These are phyloP conservation scores for Eudemis profundana DNA, from an alignment of 2,888 invertebrate species.

Conservation along the genomic window DNA sequence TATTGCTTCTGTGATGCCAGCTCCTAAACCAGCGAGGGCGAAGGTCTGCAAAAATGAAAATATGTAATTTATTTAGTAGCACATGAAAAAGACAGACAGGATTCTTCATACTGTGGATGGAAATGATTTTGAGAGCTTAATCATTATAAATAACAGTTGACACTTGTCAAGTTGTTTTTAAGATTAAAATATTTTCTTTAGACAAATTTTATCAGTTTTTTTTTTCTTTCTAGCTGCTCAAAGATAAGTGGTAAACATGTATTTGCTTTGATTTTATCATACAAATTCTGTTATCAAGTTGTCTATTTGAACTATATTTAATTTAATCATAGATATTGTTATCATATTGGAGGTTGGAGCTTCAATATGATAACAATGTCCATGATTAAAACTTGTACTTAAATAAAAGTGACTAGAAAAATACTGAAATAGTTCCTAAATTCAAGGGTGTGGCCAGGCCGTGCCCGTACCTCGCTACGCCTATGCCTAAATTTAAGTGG, in stretches of 20 bases:
- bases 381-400: no score
- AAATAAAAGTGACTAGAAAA: no score
- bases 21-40: slow-evolving; percentile 93
- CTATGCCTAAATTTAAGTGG: no score
- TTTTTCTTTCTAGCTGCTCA: not conserved
- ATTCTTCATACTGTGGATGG: no score
- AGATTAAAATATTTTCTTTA: not conserved
- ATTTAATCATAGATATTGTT: not conserved
- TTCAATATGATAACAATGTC: no score
- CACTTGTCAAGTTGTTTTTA: not conserved
- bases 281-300: not conserved
- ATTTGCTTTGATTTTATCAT: slow-evolving; percentile 25
- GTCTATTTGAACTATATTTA: slow-evolving; percentile 16
- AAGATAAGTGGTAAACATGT: slow-evolving; percentile 4
- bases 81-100: not conserved
- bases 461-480: no score
- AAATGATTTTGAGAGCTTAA: no score
- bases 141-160: no score
- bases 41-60: slow-evolving; percentile 88
- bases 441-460: no score
- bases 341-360: not conserved
- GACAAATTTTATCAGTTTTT: not conserved
- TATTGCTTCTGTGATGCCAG: slow-evolving; percentile 96
- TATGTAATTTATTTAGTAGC: not conserved
- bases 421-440: no score